Evolutionary conservation across 1,140 invertebrate species (phyloP), one percentile per base, ranked within the genome.

Genomic region (Medauroidea extradentata): DNA sequence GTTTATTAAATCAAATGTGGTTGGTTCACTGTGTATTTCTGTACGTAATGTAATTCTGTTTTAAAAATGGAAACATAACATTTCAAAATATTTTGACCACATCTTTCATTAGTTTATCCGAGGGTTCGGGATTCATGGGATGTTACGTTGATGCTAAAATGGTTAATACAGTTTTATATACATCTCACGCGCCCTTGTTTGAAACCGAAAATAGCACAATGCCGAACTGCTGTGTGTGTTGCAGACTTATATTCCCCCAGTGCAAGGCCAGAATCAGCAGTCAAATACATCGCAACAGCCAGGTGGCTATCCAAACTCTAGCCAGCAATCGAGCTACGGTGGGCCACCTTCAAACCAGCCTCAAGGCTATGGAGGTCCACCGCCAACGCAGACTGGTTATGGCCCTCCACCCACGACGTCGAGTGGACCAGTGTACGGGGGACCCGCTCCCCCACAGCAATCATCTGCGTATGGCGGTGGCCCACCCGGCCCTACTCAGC

Each of bases 341-440:
- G 39, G 24, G 11, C 53, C 54, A 34, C 53, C 53, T 23, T 52
- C 57, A 34, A 48, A 44, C 67, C 66, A 18, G 29, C 70, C 24
- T 60, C 70, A 1, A 73, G 71, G 63, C 14, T 78, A 78, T 59
- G 76, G 76, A 34, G 58, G 58, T 9, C 56, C 43, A n/a, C 74
- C 75, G 41, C 70, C 68, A 24, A 66, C 73, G 11, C 75, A 76
- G 8, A 76, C 76, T 38, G 76, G 72, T 44, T 77, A 78, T 50
- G 73, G 73, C 38, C 71, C 72, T 29, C 24, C 71, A 69, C 46
- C 74, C 68, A 41, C 77, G 75, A 65, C 73, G 70, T 19, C 72
- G 72, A 24, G 74, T 25, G 42, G 56, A 16, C 16, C 56, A 11
- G 48, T 27, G 5, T 57, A 50, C 42, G 56, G 56, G n/a, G 48